These are phyloP conservation scores for Papilio polyxenes DNA, from an alignment of 1,140 invertebrate species.

Conservation along the genomic window DNA sequence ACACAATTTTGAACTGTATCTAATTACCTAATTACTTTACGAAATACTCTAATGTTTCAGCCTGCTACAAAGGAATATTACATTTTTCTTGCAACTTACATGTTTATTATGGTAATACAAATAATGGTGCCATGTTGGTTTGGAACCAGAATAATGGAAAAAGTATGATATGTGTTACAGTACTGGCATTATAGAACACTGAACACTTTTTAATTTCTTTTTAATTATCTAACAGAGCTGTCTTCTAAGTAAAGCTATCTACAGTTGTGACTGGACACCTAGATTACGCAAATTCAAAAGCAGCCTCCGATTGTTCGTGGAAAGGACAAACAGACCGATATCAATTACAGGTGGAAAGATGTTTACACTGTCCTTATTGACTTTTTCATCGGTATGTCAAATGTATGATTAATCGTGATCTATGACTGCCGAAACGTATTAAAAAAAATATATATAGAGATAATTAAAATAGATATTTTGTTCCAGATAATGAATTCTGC, in stretches of 20 bases:
- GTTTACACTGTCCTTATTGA: conserved; percentile 67
- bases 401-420: not conserved
- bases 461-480: conserved; percentile 5
- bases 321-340: conserved; percentile 61
- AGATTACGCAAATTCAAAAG: conserved; percentile 63
- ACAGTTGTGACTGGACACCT: conserved; percentile 66
- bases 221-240: conserved; percentile 59
- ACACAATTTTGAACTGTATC: no score
- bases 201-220: conserved; percentile 22
- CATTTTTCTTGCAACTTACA: conserved; percentile 62
- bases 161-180: conserved; percentile 48
- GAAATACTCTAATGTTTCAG: conserved; percentile 45
- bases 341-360: conserved; percentile 69
- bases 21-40: no score
- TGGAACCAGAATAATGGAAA: conserved; percentile 62
- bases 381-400: conserved; percentile 69
- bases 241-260: conserved; percentile 59
- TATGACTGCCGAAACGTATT: no score
- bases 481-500: conserved; percentile 72
- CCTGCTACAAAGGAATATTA: conserved; percentile 58
- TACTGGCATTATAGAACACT: not conserved
- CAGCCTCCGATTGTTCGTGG: conserved; percentile 65
- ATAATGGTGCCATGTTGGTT: conserved; percentile 68
- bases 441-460: not conserved
- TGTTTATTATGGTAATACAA: conserved; percentile 60